A percentile compares a stretch with the other conserved stretches of the same genome.
Conservation (phyloP, 2,113 vertebrate genomes). For the Peucedramus taeniatus region DNA sequence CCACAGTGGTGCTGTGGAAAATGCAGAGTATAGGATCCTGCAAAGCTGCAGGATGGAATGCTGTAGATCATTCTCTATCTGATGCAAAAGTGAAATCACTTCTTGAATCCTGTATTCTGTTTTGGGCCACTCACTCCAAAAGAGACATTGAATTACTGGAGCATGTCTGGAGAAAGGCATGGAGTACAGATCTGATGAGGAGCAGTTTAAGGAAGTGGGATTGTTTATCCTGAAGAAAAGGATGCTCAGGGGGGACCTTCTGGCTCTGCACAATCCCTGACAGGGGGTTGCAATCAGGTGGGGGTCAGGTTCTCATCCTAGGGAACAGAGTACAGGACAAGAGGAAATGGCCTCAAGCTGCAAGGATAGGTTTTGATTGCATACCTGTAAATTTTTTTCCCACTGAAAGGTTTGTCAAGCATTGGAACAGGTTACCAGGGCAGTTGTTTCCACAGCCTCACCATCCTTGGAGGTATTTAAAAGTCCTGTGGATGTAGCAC, state of each 20-base stretch:
- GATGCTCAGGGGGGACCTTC: background rate
- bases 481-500: background rate
- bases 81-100: background rate
- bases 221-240: background rate
- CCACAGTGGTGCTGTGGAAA: background rate
- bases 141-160: background rate
- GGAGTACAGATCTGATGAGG: background rate
- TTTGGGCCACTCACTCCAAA: background rate
- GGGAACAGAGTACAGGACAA: background rate
- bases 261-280: background rate
- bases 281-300: background rate
- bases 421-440: background rate
- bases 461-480: background rate
- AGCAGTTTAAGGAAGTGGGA: background rate
- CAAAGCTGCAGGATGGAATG: background rate
- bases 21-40: background rate
- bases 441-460: background rate
- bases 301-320: background rate
- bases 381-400: background rate
- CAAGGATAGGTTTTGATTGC: background rate
- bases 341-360: background rate
- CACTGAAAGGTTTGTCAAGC: background rate
- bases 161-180: accelerated
- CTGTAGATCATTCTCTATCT: background rate
- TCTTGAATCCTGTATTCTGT: background rate